These are phyloP conservation scores for Ectobius pallidus DNA, from an alignment of 2,888 invertebrate species.

Conservation along the genomic window DNA sequence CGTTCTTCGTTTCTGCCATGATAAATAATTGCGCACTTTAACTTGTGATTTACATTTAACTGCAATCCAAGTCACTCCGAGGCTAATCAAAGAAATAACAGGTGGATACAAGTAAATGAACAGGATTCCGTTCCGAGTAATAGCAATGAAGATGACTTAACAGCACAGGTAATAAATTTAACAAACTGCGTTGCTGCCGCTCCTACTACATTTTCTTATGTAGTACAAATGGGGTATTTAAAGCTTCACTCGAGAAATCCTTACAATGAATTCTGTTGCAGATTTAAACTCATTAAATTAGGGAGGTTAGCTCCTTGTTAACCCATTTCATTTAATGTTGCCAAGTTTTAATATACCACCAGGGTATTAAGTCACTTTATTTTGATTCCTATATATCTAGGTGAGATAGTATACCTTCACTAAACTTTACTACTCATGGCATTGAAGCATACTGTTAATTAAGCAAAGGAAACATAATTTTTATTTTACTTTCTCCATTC, in stretches of 20 bases:
- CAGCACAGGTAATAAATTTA: neutral
- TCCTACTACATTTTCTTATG: neutral
- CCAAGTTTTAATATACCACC: too few relatives aligned
- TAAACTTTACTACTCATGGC: too few relatives aligned
- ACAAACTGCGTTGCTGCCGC: too few relatives aligned
- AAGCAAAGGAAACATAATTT: too few relatives aligned
- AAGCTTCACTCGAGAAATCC: neutral
- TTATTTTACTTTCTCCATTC: too few relatives aligned
- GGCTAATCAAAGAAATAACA: conserved; percentile 5
- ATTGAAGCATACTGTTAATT: too few relatives aligned
- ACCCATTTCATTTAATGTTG: too few relatives aligned
- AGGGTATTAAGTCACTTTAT: too few relatives aligned
- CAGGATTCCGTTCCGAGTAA: neutral
- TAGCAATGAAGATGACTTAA: neutral
- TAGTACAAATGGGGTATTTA: neutral
- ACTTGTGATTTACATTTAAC: conserved; percentile 1
- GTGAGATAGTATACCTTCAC: too few relatives aligned
- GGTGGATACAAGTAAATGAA: conserved; percentile 2
- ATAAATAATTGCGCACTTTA: neutral
- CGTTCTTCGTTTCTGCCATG: too few relatives aligned
- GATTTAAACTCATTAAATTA: neutral
- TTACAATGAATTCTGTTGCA: neutral
- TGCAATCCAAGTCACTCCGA: neutral
- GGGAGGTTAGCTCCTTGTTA: too few relatives aligned
- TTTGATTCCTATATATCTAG: too few relatives aligned